phyloP scores from a whole-genome alignment of 2,797 vertebrate species.

The Melanotaenia parkinsoni region DNA sequence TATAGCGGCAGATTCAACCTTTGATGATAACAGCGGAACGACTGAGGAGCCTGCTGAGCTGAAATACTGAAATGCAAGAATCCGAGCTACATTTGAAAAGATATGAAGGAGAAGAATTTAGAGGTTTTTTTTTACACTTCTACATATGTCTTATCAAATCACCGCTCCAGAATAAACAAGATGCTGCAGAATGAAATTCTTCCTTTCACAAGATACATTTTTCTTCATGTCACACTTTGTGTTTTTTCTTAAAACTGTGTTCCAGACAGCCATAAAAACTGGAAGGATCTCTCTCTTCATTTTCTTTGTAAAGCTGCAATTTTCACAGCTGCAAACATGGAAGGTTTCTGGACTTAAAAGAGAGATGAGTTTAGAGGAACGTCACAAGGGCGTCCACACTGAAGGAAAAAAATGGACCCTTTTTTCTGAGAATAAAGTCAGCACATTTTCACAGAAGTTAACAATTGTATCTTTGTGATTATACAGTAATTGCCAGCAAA shows the following conservation, averaged over 20 bases:
- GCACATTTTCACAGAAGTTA: not conserved
- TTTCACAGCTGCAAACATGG: conserved; percentile 11
- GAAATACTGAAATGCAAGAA: conserved; percentile 23
- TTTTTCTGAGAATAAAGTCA: not conserved
- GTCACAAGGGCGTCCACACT: not conserved
- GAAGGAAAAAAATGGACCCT: not conserved
- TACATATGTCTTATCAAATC: conserved; percentile 35
- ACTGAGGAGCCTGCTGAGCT: conserved; percentile 18
- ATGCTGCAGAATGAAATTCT: conserved; percentile 36
- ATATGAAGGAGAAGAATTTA: conserved; percentile 21
- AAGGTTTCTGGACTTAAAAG: conserved; percentile 3
- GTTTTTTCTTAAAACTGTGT: not conserved
- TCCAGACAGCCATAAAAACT: conserved; percentile 27
- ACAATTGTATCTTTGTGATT: not conserved
- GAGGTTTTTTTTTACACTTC: not conserved
- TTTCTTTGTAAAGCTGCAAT: conserved; percentile 14
- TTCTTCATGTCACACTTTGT: conserved; percentile 28
- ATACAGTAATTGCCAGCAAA: not conserved
- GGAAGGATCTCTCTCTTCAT: conserved; percentile 13
- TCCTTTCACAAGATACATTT: conserved; percentile 28
- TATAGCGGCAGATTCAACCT: conserved; percentile 54
- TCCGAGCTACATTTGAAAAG: conserved; percentile 25
- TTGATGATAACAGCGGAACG: conserved; percentile 52
- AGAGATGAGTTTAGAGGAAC: too few relatives aligned
- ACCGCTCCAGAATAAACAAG: conserved; percentile 32